Percentiles rank a stretch among this genome's conserved stretches.
Conservation (phyloP, 2,888 invertebrate species). For the Drosophila stalkeri region DNA sequence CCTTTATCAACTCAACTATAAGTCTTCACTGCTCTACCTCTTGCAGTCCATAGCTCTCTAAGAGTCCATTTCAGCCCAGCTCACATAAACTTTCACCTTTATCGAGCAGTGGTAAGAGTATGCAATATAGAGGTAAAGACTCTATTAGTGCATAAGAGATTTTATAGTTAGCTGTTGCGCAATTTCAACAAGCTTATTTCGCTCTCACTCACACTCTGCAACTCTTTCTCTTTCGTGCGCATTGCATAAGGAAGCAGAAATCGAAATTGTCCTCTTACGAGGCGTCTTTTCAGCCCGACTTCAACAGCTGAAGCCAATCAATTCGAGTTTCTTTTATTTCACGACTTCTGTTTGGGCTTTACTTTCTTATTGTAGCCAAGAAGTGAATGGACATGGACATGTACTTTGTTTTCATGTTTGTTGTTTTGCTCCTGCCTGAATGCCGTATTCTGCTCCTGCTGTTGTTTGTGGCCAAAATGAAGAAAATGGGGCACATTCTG, state of each 20-base stretch:
- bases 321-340: conserved; percentile 28
- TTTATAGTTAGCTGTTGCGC: conserved; percentile 9
- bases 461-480: conserved; percentile 50
- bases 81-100: not conserved
- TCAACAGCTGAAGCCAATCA: conserved; percentile 31
- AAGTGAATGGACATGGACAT: conserved; percentile 41
- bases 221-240: not conserved
- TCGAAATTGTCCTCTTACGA: conserved; percentile 26
- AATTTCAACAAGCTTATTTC: conserved; percentile 7
- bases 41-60: too few species aligned
- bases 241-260: conserved; percentile 2
- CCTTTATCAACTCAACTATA: too few species aligned
- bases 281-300: conserved; percentile 30
- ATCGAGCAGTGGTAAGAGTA: not conserved
- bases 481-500: conserved; percentile 46
- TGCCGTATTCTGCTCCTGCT: conserved; percentile 13
- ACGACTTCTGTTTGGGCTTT: conserved; percentile 20
- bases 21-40: not conserved
- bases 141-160: not conserved
- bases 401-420: not conserved
- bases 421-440: conserved; percentile 3
- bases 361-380: conserved; percentile 38
- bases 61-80: not conserved
- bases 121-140: not conserved
- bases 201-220: not conserved